Evolutionary conservation across 2,888 invertebrate genomes (phyloP), one percentile per base, ranked within the genome.

Genomic region (Acronicta psi): DNA sequence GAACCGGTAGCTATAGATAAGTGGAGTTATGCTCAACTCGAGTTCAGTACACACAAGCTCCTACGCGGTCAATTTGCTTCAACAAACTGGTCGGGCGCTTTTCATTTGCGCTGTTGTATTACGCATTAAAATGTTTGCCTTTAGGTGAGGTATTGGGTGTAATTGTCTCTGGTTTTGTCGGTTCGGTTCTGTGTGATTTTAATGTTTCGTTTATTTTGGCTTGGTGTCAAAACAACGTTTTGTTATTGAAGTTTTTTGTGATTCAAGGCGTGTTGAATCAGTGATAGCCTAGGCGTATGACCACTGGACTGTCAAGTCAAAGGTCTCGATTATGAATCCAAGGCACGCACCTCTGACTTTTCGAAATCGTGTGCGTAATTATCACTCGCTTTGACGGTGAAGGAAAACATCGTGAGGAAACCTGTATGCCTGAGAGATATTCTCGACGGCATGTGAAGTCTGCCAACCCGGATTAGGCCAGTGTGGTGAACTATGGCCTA

Each of bases 1-100:
- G 53, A 88, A 90, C 91, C 89, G 89, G 91, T 92, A 91, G 90
- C 87, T 69, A 60, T 73, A 86, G 85, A 86, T 89, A 89, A 89
- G 83, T 84, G 74, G 78, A 85, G 82, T 85, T 85, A 85, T 84
- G 83, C 80, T 72, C 77, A 80, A 73, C 72, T 77, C 77, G 79
- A 84, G 83, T 82, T 81, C 76, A 80, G 85, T 83, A 85, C 75
- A 82, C 80, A 79, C 63, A 71, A 68, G 61, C 83, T 85, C 80
- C 84, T 83, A 82, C 81, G 74, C 83, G 86, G 83, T 87, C 86
- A 87, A 89, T 90, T 89, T 88, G 86, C 84, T 81, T 83, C 72
- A 37, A 81, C 80, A 83, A 84, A 85, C 85, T 77, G 61, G 69
- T 75, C 66, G 70, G 59, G 42, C 49, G 46, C 58, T 79, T 70